These are phyloP conservation scores for Paramisgurnus dabryanus DNA, from an alignment of 2,113 vertebrate species.

Conservation along the genomic window DNA sequence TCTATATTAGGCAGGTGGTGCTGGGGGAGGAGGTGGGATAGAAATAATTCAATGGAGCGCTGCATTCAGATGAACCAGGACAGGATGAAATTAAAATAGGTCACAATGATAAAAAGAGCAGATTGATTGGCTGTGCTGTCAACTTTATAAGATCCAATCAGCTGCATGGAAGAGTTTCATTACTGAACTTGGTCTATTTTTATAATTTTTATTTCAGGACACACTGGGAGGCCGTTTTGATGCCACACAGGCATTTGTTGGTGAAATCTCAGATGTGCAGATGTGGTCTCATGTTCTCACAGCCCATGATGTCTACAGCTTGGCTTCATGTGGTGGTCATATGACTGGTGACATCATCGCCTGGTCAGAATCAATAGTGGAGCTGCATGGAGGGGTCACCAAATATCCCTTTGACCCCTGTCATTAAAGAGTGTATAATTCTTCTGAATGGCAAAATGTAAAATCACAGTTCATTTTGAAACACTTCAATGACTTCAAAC, in stretches of 20 bases:
- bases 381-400: slow-evolving; percentile 78
- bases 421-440: slow-evolving; percentile 57
- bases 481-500: not conserved
- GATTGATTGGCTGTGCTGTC: too few relatives aligned
- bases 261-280: slow-evolving; percentile 80
- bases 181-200: not conserved
- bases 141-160: too few relatives aligned
- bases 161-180: too few relatives aligned
- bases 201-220: slow-evolving; percentile 66
- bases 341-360: slow-evolving; percentile 76
- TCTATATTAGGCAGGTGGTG: too few relatives aligned
- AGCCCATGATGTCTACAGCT: slow-evolving; percentile 71
- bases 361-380: slow-evolving; percentile 75
- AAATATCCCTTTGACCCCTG: slow-evolving; percentile 77
- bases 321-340: slow-evolving; percentile 75
- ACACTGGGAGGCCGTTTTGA: slow-evolving; percentile 81
- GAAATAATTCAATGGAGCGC: too few relatives aligned
- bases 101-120: too few relatives aligned
- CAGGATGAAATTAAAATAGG: too few relatives aligned
- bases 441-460: not conserved
- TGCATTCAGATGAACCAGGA: too few relatives aligned
- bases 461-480: not conserved
- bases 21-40: too few relatives aligned
- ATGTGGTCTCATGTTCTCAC: slow-evolving; percentile 80
- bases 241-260: slow-evolving; percentile 80